phyloP scores from a whole-genome alignment of 2,113 vertebrate species.

The Martes martes region DNA sequence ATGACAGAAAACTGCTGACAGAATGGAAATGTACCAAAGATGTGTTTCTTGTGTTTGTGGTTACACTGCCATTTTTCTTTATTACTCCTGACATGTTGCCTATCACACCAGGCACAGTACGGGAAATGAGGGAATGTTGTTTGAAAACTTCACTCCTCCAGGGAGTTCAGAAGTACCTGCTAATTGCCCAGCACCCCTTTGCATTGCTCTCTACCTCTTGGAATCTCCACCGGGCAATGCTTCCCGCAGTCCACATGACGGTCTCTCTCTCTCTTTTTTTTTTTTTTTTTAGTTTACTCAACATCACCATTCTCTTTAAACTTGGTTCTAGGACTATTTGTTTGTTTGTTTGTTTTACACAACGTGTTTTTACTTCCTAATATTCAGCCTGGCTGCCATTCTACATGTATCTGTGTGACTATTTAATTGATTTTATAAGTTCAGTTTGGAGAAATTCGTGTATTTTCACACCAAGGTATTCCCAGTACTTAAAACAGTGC shows the following conservation, averaged over 20 bases:
- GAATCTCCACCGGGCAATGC: background rate
- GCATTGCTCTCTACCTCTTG: background rate
- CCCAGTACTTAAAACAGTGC: background rate
- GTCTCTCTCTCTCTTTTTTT: background rate
- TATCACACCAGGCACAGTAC: conserved; percentile 24
- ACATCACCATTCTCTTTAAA: background rate
- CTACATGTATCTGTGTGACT: background rate
- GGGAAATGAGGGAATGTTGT: background rate
- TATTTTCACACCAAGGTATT: background rate
- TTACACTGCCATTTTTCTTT: conserved; percentile 70
- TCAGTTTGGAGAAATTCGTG: background rate
- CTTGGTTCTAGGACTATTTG: background rate
- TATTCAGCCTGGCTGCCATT: background rate
- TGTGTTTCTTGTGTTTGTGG: conserved; percentile 64
- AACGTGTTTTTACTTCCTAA: background rate
- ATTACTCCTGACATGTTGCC: conserved; percentile 65
- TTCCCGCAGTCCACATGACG: background rate
- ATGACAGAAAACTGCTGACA: conserved; percentile 76
- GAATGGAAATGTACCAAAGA: conserved; percentile 70
- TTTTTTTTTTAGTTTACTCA: background rate
- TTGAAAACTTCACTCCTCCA: conserved; percentile 5
- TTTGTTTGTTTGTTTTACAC: background rate
- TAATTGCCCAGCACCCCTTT: conserved; percentile 23
- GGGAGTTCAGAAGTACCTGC: conserved; percentile 34
- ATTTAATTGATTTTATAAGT: conserved; percentile 1